Evolutionary conservation across 2,888 invertebrate genomes (phyloP).

Genomic region (Teinopalpus imperialis): DNA sequence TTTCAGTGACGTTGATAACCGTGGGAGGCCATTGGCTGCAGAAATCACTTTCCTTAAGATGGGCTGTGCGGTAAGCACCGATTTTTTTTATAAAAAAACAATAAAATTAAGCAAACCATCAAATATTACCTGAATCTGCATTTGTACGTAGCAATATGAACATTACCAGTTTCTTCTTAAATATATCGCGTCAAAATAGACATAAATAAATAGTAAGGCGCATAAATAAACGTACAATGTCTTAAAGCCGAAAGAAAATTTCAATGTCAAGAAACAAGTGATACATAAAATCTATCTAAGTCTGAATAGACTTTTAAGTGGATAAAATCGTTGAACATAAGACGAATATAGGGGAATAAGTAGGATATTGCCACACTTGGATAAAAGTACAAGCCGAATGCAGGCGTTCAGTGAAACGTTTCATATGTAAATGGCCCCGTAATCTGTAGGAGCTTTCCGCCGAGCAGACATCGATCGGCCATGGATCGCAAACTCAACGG

Average conservation of each 20-base stretch:
- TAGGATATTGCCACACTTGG: constrained; percentile 41
- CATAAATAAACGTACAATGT: too few species aligned
- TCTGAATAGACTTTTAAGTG: constrained; percentile 39
- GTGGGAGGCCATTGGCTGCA: too few species aligned
- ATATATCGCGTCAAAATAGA: too few species aligned
- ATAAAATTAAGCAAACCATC: too few species aligned
- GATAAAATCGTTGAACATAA: constrained; percentile 50
- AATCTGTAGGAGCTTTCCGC: constrained; percentile 62
- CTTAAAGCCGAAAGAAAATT: constrained; percentile 28
- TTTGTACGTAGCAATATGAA: too few species aligned
- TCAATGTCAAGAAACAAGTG: constrained; percentile 35
- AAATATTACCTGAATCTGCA: too few species aligned
- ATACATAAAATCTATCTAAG: constrained; percentile 39
- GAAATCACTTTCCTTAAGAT: too few species aligned
- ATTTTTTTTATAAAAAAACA: too few species aligned
- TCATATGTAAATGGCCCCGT: constrained; percentile 74
- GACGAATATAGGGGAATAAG: constrained; percentile 51
- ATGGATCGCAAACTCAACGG: constrained; percentile 53
- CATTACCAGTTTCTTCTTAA: too few species aligned
- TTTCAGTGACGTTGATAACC: too few species aligned
- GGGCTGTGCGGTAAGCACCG: too few species aligned
- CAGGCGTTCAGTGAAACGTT: constrained; percentile 71
- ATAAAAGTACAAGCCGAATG: constrained; percentile 62
- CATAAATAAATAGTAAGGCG: too few species aligned
- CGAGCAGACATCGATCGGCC: constrained; percentile 64